These are phyloP conservation scores for Telmatochromis sp. DNA, from an alignment of 2,113 vertebrate genomes.

Conservation along the genomic window DNA sequence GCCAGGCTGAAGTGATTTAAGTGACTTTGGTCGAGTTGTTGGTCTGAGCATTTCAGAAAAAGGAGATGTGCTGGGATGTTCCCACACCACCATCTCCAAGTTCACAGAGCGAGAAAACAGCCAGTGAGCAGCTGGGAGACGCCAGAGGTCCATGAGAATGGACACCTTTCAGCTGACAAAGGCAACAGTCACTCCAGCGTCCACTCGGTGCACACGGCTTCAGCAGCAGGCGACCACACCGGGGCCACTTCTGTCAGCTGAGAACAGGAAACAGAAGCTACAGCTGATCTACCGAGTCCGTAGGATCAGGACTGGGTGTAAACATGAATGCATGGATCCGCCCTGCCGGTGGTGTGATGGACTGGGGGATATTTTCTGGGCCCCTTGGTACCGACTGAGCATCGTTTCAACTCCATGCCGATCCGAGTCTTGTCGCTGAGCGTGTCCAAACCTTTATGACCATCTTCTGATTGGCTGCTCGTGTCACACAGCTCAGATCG, in stretches of 20 bases:
- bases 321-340: not conserved
- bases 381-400: not conserved
- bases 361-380: not conserved
- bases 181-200: not conserved
- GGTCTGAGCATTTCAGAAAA: not conserved
- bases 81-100: not conserved
- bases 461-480: not conserved
- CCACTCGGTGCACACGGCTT: not conserved
- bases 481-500: rapidly evolving
- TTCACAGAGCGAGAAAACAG: not conserved
- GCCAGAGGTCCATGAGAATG: not conserved
- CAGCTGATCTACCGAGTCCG: not conserved
- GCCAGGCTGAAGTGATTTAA: not conserved
- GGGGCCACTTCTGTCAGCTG: rapidly evolving
- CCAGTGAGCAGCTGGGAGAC: not conserved
- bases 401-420: not conserved
- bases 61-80: not conserved
- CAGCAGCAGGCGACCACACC: not conserved
- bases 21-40: not conserved
- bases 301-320: not conserved
- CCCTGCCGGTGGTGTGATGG: not conserved
- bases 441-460: not conserved
- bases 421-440: not conserved
- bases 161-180: not conserved
- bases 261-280: not conserved